Percentiles rank a stretch among this genome's conserved stretches.
Evolutionary conservation across 2,888 invertebrate genomes (phyloP).

Genomic region (Megamerina dolium): DNA sequence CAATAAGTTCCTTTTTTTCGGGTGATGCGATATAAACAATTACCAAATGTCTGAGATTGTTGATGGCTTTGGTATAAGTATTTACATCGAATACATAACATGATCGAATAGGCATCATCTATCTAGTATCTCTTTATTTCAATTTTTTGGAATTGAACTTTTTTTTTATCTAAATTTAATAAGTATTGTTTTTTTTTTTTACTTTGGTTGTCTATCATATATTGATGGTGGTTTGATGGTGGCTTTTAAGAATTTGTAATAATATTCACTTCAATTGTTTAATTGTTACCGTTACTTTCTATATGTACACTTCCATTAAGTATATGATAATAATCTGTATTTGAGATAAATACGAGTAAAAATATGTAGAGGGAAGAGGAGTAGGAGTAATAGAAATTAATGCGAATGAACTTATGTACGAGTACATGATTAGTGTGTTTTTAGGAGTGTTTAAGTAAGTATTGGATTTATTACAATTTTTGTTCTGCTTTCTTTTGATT

Average conservation of each 20-base stretch:
- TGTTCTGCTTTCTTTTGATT: too few species aligned
- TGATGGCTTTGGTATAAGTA: background rate
- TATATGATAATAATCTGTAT: background rate
- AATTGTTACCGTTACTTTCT: background rate
- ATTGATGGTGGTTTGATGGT: too few species aligned
- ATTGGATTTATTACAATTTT: background rate
- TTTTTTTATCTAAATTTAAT: too few species aligned
- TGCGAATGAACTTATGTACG: conserved; percentile 27
- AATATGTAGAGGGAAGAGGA: too few species aligned
- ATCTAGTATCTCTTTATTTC: too few species aligned
- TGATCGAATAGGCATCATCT: too few species aligned
- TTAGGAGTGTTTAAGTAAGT: conserved; percentile 2
- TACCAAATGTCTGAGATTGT: conserved; percentile 3
- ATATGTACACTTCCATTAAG: background rate
- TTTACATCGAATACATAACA: too few species aligned
- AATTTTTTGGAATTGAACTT: too few species aligned
- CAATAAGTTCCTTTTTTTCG: too few species aligned
- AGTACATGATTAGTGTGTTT: background rate
- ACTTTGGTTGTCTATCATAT: too few species aligned
- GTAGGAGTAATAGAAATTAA: conserved; percentile 15
- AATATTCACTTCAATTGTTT: conserved; percentile 13
- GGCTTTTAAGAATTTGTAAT: conserved; percentile 13
- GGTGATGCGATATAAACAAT: conserved; percentile 9
- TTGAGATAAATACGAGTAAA: too few species aligned
- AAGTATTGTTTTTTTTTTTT: too few species aligned